Evolutionary conservation across 2,113 vertebrate species (phyloP).

Genomic region (Chionis minor): DNA sequence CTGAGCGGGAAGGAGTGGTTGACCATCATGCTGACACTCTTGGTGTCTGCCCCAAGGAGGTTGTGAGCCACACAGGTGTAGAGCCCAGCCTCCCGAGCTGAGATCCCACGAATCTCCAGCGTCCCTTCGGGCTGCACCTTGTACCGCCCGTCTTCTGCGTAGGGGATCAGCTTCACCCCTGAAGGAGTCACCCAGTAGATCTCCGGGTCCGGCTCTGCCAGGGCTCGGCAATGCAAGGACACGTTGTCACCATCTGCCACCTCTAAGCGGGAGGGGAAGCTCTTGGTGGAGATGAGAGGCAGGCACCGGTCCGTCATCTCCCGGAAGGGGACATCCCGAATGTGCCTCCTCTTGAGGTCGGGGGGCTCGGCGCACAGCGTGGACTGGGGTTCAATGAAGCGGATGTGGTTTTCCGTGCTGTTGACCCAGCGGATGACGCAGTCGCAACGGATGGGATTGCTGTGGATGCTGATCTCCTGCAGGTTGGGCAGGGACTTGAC

Average conservation of each 20-base stretch:
- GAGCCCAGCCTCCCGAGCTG: conserved; percentile 79
- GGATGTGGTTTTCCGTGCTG: conserved; percentile 75
- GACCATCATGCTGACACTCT: conserved; percentile 82
- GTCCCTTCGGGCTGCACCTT: conserved; percentile 87
- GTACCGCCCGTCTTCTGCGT: conserved; percentile 51
- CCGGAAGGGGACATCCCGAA: conserved; percentile 88
- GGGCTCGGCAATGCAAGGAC: conserved; percentile 88
- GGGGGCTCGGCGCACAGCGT: conserved; percentile 92
- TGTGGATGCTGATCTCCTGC: conserved; percentile 93
- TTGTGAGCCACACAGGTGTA: conserved; percentile 98
- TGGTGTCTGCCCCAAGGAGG: conserved; percentile 89
- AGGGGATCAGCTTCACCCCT: conserved; percentile 78
- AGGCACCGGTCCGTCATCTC: conserved; percentile 92
- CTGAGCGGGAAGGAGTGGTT: conserved; percentile 68
- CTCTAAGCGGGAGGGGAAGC: conserved; percentile 80
- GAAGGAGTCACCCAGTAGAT: conserved; percentile 94
- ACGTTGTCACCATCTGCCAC: conserved; percentile 71
- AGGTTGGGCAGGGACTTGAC: conserved; percentile 89
- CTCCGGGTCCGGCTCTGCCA: conserved; percentile 89
- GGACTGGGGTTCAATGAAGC: conserved; percentile 94
- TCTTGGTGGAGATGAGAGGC: conserved; percentile 86
- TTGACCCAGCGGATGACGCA: conserved; percentile 95
- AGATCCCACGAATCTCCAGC: conserved; percentile 83
- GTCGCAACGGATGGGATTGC: conserved; percentile 95
- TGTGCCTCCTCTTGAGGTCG: conserved; percentile 83